Evolutionary conservation across 1,140 invertebrate species (phyloP), one percentile per base, ranked within the genome.

Genomic region (Triops cancriformis): DNA sequence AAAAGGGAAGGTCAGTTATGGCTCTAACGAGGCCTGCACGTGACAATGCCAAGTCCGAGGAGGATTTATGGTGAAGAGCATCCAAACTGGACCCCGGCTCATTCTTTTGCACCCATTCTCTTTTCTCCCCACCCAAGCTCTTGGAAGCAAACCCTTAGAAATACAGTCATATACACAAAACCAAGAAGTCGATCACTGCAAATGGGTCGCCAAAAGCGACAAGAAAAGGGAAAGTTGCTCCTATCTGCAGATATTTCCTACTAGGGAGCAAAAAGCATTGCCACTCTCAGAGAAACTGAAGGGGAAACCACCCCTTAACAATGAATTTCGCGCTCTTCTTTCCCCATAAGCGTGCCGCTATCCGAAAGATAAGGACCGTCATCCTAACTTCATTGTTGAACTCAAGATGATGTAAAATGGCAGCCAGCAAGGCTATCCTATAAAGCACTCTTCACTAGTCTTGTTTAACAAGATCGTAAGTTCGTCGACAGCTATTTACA

Each of bases 31-130:
- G 51, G 51, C 51, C 51, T 64, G 51, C 51, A 64, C 51, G 51
- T 64, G 51, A 64, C 51, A 64, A 64, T 64, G 51, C 51, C 51
- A 64, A 64, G 51, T 64, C 51, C 51, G 51, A 64, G 51, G 14
- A 64, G 51, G 51, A 64, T 64, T 64, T 64, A 64, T 64, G 51
- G 14, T 64, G 51, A 64, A 64, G 51, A 64, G 51, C 51, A 64
- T 64, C 51, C 51, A 64, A 64, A 64, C 51, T 64, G 51, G 51
- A 64, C 51, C 51, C 14, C 23, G 18, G 51, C 51, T 64, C 51
- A 64, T 64, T 64, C 51, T 64, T 64, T 37, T 18, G 51, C 51
- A 64, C 18, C 51, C 31, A 37, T 64, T 64, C 14, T 64, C 14
- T 23, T 45, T 45, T 45, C 14, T 64, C 51, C 51, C n/a, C 31